phyloP scores from a whole-genome alignment of 2,113 vertebrate genomes.

The Polypterus bichir region DNA sequence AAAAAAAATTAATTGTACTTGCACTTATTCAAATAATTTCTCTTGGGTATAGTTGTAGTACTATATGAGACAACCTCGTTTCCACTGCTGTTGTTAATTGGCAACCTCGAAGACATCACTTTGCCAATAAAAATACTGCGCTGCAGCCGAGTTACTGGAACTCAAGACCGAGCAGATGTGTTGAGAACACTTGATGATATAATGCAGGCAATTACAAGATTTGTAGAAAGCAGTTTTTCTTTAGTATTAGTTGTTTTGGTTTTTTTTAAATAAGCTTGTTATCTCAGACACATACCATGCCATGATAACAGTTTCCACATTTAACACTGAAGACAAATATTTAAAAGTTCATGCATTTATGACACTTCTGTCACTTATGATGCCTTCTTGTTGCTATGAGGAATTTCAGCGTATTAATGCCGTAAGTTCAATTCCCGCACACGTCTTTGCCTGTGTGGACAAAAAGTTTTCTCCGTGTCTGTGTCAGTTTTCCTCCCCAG shows the following conservation, averaged over 20 bases:
- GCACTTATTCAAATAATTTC: slow-evolving; percentile 80
- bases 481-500: no score
- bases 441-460: no score
- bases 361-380: no score
- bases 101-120: slow-evolving; percentile 43
- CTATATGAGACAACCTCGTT: slow-evolving; percentile 48
- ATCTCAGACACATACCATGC: slow-evolving; percentile 15
- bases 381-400: no score
- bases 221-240: slow-evolving; percentile 46
- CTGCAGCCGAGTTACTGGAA: slow-evolving; percentile 58
- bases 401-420: no score
- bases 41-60: slow-evolving; percentile 52
- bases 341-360: no score
- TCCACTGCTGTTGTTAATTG: slow-evolving; percentile 81
- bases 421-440: no score
- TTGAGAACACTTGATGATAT: slow-evolving; percentile 54
- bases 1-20: slow-evolving; percentile 70
- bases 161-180: slow-evolving; percentile 57
- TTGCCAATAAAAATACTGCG: slow-evolving; percentile 74
- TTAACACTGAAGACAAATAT: no score
- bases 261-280: slow-evolving; percentile 21
- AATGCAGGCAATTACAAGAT: slow-evolving; percentile 57
- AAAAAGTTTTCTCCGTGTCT: no score
- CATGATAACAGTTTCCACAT: slow-evolving; percentile 34
- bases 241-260: slow-evolving; percentile 20